A percentile compares a stretch with the other conserved stretches of the same genome.
Evolutionary conservation across 2,888 invertebrate species (phyloP).

Genomic region (Pedicia rivosa): DNA sequence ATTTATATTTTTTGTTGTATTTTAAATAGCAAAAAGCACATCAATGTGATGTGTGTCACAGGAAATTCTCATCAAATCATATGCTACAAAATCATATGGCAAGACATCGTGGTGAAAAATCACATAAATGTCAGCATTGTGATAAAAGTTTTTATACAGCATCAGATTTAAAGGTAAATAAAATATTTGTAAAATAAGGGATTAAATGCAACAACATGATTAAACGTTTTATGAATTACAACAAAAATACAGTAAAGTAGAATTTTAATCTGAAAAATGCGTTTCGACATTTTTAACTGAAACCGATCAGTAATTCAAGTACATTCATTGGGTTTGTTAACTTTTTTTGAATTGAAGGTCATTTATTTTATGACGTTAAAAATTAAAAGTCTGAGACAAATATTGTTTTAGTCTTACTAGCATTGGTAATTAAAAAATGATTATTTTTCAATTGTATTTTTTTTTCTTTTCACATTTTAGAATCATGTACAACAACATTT

Average conservation of each 20-base stretch:
- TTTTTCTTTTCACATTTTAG: not conserved
- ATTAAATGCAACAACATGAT: not conserved
- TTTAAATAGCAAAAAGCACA: conserved; percentile 20
- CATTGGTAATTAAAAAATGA: not conserved
- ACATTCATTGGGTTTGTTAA: too few species aligned
- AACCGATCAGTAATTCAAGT: too few species aligned
- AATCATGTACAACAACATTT: conserved; percentile 6
- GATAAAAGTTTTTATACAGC: conserved; percentile 40
- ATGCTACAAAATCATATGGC: conserved; percentile 36
- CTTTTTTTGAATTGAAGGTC: too few species aligned
- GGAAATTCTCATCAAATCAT: conserved; percentile 35
- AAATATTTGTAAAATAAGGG: not conserved
- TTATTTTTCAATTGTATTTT: not conserved
- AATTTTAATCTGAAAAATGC: not conserved
- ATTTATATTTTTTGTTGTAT: too few species aligned
- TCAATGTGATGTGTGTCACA: conserved; percentile 35
- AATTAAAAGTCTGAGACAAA: not conserved
- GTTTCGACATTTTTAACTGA: too few species aligned
- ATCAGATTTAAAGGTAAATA: conserved; percentile 37
- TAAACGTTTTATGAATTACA: not conserved
- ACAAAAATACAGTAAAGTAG: not conserved
- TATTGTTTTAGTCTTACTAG: not conserved
- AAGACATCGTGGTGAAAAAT: conserved; percentile 31
- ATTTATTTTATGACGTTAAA: too few species aligned
- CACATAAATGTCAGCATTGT: conserved; percentile 36